Base-by-base conservation (phyloP, 1,140 invertebrate genomes). In the Batillaria attramentaria region DNA sequence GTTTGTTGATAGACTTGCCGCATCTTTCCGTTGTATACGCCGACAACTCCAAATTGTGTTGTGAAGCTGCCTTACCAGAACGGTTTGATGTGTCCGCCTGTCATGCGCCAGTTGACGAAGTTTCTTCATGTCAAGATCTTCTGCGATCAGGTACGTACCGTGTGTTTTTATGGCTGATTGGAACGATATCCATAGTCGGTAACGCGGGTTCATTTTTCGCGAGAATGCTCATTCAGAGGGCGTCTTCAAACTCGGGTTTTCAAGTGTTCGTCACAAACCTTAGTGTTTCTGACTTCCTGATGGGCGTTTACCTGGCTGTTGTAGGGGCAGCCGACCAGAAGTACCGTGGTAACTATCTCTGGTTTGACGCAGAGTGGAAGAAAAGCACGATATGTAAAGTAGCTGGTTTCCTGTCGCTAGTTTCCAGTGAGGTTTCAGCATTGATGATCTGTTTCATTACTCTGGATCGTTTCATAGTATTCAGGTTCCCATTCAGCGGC, bases 271-370 rank as follows among this genome's bases (percentile, higher is more conserved):
- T 86, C n/a, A 37, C 70, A 81, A 5, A 85, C 83, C 79, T 66
- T 88, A 16, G 80, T 46, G 35, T 83, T 18, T 84, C 86, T 28
- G 87, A 88, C 62, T 77, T 87, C 46, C n/a, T 86, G 16, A 88
- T 87, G 86, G 87, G 87, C 16, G 65, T 88, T 0, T 88, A 88
- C 60, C 41, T 88, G 50, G 73, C 84, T 20, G 84, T 87, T 24
- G 87, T 88, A 28, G 87, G 84, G 35, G 54, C 72, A 3, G 84
- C 85, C 1, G 86, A 88, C 66, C 66, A 79, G 24, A 33, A 62
- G 33, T 88, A 83, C 72, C 74, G 84, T 5, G 86, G 84, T 28
- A 66, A 37, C 3, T 88, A 88, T 66, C 74, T 82, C n/a, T 72
- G 62, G 31, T 66, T 84, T 66, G 84, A 83, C 18, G 62, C 60